Percentiles rank a stretch among this genome's conserved stretches.
These are phyloP conservation scores for Drosophila rufa DNA, from an alignment of 1,140 invertebrate genomes.

Conservation along the genomic window DNA sequence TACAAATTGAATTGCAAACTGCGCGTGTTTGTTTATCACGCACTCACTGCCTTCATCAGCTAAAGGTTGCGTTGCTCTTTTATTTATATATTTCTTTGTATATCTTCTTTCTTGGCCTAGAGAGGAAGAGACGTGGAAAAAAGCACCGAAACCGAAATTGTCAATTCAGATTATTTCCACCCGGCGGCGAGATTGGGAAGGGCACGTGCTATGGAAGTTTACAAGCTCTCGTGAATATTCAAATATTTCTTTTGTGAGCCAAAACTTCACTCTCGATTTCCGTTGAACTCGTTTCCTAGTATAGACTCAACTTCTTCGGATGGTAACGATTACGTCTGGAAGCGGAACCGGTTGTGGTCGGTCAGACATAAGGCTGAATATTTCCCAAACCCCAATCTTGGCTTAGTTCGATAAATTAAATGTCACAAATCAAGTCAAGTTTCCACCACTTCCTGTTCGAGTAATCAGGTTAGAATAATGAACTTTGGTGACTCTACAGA, in stretches of 20 bases:
- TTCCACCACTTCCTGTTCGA: slow-evolving; percentile 46
- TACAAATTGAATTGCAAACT: slow-evolving; percentile 43
- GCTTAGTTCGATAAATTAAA: slow-evolving; percentile 50
- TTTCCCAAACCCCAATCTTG: slow-evolving; percentile 36
- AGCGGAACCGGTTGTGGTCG: slow-evolving; percentile 50
- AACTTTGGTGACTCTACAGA: slow-evolving; percentile 21
- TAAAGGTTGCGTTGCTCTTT: slow-evolving; percentile 12
- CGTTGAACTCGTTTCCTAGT: slow-evolving; percentile 45
- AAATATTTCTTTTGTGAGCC: slow-evolving; percentile 24
- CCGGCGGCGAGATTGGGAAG: slow-evolving; percentile 11
- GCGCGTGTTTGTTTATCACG: slow-evolving; percentile 42
- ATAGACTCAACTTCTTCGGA: slow-evolving; percentile 36
- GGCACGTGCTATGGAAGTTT: slow-evolving; percentile 55
- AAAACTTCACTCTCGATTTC: slow-evolving; percentile 65
- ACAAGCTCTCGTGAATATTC: slow-evolving; percentile 48
- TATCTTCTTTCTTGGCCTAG: slow-evolving; percentile 36
- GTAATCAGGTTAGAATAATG: slow-evolving; percentile 30
- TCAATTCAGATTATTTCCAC: slow-evolving; percentile 27
- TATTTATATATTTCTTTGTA: neutral
- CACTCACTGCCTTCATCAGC: slow-evolving; percentile 33
- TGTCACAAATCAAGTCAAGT: slow-evolving; percentile 64
- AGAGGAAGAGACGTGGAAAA: slow-evolving; percentile 34
- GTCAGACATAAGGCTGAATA: slow-evolving; percentile 8
- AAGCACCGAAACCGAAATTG: slow-evolving; percentile 11
- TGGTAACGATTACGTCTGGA: slow-evolving; percentile 55